Percentiles rank a stretch among this genome's conserved stretches.
Evolutionary conservation across 2,113 vertebrate genomes (phyloP).

Genomic region (Indicator maculatus): DNA sequence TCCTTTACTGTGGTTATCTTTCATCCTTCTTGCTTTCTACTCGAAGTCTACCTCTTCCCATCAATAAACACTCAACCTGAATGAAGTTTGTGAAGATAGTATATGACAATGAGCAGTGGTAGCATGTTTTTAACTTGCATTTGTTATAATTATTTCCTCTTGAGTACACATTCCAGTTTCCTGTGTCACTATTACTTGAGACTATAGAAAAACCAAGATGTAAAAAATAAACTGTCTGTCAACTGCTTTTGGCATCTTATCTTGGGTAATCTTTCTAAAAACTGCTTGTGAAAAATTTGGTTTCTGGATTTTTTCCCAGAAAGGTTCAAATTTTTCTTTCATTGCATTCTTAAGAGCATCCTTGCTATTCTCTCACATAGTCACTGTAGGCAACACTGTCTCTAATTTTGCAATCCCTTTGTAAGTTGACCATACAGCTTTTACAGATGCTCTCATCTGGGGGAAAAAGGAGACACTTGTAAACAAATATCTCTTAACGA

Average conservation of each 20-base stretch:
- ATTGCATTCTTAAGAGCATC: background rate
- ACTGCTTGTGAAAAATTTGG: background rate
- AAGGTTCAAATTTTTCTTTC: background rate
- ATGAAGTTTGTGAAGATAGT: background rate
- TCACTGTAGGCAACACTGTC: background rate
- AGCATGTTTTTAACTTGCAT: background rate
- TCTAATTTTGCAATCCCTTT: background rate
- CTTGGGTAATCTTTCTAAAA: background rate
- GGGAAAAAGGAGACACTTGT: background rate
- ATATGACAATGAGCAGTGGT: background rate
- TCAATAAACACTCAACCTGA: background rate
- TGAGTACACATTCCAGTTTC: background rate
- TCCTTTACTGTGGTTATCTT: constrained; percentile 19
- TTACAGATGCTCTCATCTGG: background rate
- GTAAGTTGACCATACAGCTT: background rate
- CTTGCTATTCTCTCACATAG: background rate
- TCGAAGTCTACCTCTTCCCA: background rate
- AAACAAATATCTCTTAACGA: background rate
- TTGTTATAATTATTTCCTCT: background rate
- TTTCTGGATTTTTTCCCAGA: background rate
- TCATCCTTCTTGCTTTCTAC: background rate
- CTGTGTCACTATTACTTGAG: background rate
- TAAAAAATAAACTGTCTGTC: background rate
- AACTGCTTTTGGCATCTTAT: background rate
- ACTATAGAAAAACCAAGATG: background rate